Percentiles rank a stretch among this genome's conserved stretches.
Conservation (phyloP, 2,113 vertebrate species). For the Cathartes aura region DNA sequence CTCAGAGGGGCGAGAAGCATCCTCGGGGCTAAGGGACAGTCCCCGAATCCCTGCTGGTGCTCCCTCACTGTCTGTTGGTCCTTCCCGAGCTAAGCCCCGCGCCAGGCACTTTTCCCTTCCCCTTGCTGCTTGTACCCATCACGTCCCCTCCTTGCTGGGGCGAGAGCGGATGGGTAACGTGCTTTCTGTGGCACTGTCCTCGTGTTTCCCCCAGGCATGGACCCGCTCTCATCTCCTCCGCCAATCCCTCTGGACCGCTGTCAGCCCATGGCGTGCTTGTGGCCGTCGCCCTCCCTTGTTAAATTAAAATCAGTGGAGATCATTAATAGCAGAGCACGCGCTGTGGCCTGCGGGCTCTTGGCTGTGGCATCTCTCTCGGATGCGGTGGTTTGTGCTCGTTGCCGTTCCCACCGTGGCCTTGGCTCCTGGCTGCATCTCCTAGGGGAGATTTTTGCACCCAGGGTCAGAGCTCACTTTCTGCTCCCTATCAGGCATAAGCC, state of each 20-base stretch:
- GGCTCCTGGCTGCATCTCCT: not conserved
- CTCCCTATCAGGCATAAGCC: not conserved
- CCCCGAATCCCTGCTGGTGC: not conserved
- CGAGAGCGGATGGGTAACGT: rapidly evolving
- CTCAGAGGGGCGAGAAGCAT: not conserved
- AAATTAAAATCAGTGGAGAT: not conserved
- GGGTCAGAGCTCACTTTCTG: not conserved
- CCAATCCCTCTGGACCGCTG: not conserved
- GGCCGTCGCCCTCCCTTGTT: rapidly evolving
- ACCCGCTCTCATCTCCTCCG: rapidly evolving
- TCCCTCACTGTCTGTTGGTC: not conserved
- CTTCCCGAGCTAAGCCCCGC: not conserved
- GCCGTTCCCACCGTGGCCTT: not conserved
- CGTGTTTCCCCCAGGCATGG: rapidly evolving
- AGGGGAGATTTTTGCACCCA: not conserved
- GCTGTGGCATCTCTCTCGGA: not conserved
- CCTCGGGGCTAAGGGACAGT: not conserved
- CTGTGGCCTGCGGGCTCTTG: not conserved
- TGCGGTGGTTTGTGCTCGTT: not conserved
- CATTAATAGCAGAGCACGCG: not conserved
- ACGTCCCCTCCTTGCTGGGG: not conserved
- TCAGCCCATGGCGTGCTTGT: not conserved
- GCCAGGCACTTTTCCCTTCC: not conserved
- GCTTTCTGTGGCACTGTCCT: not conserved
- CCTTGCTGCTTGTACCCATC: not conserved